phyloP scores from a whole-genome alignment of 2,888 invertebrate species.

The Eupithecia insigniata region DNA sequence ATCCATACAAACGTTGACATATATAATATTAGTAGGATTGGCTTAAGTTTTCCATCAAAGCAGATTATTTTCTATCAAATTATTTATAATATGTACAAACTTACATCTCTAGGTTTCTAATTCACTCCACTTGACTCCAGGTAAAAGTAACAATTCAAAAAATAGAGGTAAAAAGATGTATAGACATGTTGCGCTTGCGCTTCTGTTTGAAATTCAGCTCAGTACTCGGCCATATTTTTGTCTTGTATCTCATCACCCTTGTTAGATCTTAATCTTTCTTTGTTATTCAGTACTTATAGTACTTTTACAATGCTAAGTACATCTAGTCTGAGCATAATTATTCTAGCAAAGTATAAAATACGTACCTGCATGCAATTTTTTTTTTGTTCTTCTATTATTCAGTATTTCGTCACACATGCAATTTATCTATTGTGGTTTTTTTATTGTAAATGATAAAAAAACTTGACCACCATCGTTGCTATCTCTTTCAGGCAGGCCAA shows the following conservation, averaged over 20 bases:
- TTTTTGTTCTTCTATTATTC: too few relatives aligned
- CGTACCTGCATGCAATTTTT: not conserved
- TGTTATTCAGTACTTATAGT: slow-evolving; percentile 71
- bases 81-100: not conserved
- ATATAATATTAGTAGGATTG: too few relatives aligned
- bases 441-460: too few relatives aligned
- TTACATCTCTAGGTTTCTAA: not conserved
- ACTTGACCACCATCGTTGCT: too few relatives aligned
- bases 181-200: slow-evolving; percentile 53
- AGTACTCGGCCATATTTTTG: slow-evolving; percentile 77
- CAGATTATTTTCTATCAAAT: not conserved
- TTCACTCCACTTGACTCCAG: not conserved
- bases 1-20: too few relatives aligned
- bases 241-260: slow-evolving; percentile 77
- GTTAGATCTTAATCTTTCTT: slow-evolving; percentile 77
- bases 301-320: slow-evolving; percentile 37
- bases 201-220: slow-evolving; percentile 68
- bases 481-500: too few relatives aligned
- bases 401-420: too few relatives aligned
- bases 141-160: not conserved
- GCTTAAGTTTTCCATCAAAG: too few relatives aligned
- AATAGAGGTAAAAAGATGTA: not conserved
- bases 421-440: too few relatives aligned
- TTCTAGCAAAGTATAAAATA: not conserved
- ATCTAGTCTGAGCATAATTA: not conserved